A percentile compares a stretch with the other conserved stretches of the same genome.
phyloP scores from a whole-genome alignment of 2,888 invertebrate species.

The Poecilobothrus nobilitatus region DNA sequence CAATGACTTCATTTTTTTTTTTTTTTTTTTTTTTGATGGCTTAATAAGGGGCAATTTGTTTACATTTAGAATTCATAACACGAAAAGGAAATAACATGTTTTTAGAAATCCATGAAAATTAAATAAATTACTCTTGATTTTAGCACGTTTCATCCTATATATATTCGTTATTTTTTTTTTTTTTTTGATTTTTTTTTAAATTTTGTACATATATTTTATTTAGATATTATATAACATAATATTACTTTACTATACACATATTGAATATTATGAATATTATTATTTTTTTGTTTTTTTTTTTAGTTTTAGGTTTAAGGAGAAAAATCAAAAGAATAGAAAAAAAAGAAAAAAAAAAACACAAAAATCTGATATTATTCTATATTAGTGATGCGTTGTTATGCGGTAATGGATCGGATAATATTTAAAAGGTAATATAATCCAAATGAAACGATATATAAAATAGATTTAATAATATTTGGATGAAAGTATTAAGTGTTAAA shows the following conservation, averaged over 20 bases:
- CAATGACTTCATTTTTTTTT: not conserved
- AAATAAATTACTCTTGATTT: constrained; percentile 9
- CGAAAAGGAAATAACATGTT: constrained; percentile 10
- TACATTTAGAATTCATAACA: constrained; percentile 8
- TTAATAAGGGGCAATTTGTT: constrained; percentile 5
- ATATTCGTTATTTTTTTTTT: not conserved
- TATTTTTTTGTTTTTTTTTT: too few species aligned
- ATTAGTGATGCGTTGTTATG: not conserved
- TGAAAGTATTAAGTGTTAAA: constrained; percentile 4
- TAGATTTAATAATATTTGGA: not conserved
- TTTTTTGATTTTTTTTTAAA: not conserved
- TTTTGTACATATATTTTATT: too few species aligned
- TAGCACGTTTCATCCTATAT: not conserved
- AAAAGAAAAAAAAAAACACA: too few species aligned
- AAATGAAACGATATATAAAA: not conserved
- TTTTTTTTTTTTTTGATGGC: not conserved
- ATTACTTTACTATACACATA: too few species aligned
- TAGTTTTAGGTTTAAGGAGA: too few species aligned
- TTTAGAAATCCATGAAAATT: constrained; percentile 10
- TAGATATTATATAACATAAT: too few species aligned
- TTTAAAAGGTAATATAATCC: not conserved
- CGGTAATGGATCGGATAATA: constrained; percentile 1
- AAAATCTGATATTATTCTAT: not conserved
- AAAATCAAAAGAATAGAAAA: too few species aligned
- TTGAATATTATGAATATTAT: too few species aligned